Evolutionary conservation across 1,140 invertebrate species (phyloP).

Genomic region (Sitophilus oryzae): DNA sequence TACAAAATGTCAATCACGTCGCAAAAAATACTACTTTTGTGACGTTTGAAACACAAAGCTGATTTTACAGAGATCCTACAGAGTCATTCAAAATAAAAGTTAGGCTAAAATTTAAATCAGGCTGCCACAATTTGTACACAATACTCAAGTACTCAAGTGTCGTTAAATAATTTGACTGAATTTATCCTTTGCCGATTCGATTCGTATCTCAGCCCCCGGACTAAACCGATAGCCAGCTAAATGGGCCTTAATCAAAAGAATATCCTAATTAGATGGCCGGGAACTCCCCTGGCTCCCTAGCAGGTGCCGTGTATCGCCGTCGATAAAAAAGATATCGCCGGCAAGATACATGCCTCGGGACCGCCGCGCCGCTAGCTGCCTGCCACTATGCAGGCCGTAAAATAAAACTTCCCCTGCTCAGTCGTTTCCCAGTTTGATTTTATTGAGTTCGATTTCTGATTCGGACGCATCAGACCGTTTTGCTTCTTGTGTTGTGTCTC

Average conservation of each 20-base stretch:
- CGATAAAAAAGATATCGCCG: constrained; percentile 28
- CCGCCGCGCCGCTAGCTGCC: no score
- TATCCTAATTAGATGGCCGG: constrained; percentile 29
- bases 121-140: no score
- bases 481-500: no score
- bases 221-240: constrained; percentile 13
- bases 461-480: background rate
- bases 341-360: constrained; percentile 7
- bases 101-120: no score
- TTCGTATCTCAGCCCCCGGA: constrained; percentile 3
- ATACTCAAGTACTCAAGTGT: no score
- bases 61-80: no score
- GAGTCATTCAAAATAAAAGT: no score
- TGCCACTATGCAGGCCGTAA: constrained; percentile 12
- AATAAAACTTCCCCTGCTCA: constrained; percentile 19
- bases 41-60: no score
- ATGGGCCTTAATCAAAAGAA: constrained; percentile 27
- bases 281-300: constrained; percentile 21
- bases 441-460: constrained; percentile 13
- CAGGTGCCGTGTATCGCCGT: constrained; percentile 15
- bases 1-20: no score
- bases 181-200: no score
- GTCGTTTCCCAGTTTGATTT: constrained; percentile 16
- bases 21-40: no score
- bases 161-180: no score